Percentiles rank a stretch among this genome's conserved stretches.
Evolutionary conservation across 2,797 vertebrate species (phyloP).

Genomic region (Ammospiza maritima): DNA sequence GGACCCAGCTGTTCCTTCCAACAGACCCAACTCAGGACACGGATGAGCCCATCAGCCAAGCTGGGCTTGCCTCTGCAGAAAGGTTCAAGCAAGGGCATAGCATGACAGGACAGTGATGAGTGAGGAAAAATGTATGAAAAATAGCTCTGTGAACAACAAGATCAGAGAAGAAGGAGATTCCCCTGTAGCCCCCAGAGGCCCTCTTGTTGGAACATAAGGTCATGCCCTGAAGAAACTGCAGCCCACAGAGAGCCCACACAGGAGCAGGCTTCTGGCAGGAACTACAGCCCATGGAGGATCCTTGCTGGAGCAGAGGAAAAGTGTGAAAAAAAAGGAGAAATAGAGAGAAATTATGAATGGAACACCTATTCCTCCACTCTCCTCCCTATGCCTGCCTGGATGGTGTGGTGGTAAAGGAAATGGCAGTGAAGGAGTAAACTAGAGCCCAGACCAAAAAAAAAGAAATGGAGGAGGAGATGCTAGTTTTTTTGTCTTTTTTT

Average conservation of each 20-base stretch:
- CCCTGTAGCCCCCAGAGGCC: background rate
- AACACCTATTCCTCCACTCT: background rate
- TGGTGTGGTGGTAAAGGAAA: background rate
- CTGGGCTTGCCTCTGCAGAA: background rate
- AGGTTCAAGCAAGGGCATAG: background rate
- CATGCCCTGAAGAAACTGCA: background rate
- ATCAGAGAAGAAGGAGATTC: background rate
- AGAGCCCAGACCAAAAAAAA: background rate
- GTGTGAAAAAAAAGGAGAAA: background rate
- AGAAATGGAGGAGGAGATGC: fast-evolving
- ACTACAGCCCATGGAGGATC: fast-evolving
- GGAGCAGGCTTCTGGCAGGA: background rate
- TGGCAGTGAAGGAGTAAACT: background rate
- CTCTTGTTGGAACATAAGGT: fast-evolving
- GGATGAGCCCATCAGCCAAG: background rate
- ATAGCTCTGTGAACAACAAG: background rate
- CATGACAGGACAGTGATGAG: background rate
- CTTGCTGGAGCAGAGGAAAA: background rate
- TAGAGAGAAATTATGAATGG: background rate
- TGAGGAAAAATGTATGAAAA: background rate
- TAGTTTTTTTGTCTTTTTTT: background rate
- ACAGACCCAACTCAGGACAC: background rate
- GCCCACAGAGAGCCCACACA: background rate
- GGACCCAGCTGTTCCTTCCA: background rate
- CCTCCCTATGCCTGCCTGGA: background rate